Conservation (phyloP, 2,113 vertebrate species). For the Barnardius zonarius region DNA sequence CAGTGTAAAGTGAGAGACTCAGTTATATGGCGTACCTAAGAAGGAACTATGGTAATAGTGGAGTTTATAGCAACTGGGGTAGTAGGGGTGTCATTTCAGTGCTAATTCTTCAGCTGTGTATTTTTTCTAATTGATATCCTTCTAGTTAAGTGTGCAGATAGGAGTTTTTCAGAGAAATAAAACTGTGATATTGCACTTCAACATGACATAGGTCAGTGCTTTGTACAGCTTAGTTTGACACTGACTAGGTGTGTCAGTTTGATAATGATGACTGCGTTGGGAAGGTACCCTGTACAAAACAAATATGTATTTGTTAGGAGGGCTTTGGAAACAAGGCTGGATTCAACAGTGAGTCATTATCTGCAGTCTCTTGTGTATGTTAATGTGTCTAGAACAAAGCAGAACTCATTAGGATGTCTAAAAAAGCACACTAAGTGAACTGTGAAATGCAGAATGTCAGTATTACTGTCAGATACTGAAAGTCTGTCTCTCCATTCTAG, state of each 20-base stretch:
- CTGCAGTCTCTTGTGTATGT: not conserved
- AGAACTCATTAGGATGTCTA: not conserved
- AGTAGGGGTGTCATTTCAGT: not conserved
- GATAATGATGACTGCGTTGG: not conserved
- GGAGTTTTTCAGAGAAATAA: not conserved
- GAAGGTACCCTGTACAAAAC: not conserved
- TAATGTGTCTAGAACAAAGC: conserved; percentile 2
- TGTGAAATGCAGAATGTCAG: not conserved
- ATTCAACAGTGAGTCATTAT: not conserved
- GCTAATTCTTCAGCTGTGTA: not conserved
- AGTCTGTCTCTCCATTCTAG: conserved; percentile 70
- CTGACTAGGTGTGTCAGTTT: not conserved
- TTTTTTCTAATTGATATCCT: not conserved
- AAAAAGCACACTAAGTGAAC: not conserved
- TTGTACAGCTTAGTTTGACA: not conserved
- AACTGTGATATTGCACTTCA: not conserved
- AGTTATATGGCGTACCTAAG: not conserved
- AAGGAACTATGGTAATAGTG: not conserved
- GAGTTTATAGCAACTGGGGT: not conserved
- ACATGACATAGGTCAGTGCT: not conserved
- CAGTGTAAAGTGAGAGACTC: not conserved
- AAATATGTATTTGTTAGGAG: not conserved
- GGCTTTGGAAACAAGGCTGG: not conserved
- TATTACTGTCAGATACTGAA: conserved; percentile 9
- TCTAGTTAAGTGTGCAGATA: not conserved